Evolutionary conservation across 1,140 invertebrate species (phyloP).

Genomic region (Radopholus similis): DNA sequence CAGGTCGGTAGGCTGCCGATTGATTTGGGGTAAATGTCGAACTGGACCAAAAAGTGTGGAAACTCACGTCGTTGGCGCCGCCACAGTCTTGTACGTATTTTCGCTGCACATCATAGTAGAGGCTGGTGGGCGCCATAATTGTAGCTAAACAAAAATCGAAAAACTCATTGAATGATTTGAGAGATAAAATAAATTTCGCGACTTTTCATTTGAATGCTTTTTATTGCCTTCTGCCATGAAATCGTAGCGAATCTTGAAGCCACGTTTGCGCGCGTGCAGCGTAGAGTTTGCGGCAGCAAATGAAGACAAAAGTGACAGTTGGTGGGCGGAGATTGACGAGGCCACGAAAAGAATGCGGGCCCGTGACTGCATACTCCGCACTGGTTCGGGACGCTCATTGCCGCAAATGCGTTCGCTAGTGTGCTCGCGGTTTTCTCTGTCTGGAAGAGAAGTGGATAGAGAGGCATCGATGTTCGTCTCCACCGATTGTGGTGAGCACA

Average conservation of each 20-base stretch:
- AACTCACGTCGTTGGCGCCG: not conserved
- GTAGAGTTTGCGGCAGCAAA: too few relatives aligned
- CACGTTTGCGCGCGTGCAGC: not conserved
- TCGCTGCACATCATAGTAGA: not conserved
- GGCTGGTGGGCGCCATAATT: constrained; percentile 14
- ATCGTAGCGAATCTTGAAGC: constrained; percentile 34
- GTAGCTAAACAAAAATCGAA: constrained; percentile 13
- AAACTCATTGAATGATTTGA: not conserved
- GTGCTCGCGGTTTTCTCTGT: constrained; percentile 40
- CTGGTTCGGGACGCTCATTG: constrained; percentile 9
- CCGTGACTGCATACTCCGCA: constrained; percentile 21
- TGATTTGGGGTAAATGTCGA: constrained; percentile 8
- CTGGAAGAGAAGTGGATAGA: constrained; percentile 1
- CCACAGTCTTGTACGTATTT: not conserved
- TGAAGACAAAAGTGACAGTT: too few relatives aligned
- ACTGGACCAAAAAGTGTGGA: constrained; percentile 16
- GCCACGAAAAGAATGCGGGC: constrained; percentile 23
- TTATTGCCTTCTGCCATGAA: constrained; percentile 41
- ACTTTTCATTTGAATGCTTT: not conserved
- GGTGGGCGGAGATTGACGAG: not conserved
- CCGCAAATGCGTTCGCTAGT: constrained; percentile 36
- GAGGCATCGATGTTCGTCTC: not conserved
- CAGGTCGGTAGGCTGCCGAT: constrained; percentile 19
- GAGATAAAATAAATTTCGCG: not conserved
- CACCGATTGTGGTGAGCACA: constrained; percentile 23